phyloP scores from a whole-genome alignment of 2,113 vertebrate genomes.

The Psilopsiagon aurifrons region DNA sequence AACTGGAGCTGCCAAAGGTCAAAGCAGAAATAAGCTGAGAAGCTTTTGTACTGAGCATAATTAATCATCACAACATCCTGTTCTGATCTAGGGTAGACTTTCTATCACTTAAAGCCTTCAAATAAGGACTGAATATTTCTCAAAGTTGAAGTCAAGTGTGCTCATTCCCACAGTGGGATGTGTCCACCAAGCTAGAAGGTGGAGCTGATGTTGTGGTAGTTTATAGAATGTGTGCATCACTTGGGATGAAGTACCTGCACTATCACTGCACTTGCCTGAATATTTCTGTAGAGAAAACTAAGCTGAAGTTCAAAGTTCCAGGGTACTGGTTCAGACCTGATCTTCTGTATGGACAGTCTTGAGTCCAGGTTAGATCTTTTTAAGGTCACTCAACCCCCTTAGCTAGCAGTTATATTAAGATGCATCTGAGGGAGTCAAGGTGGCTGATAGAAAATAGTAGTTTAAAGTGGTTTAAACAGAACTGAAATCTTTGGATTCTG shows the following conservation, averaged over 20 bases:
- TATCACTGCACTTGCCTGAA: neutral
- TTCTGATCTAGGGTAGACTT: neutral
- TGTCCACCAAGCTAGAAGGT: neutral
- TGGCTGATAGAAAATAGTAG: neutral
- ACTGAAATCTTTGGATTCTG: neutral
- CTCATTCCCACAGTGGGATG: accelerated
- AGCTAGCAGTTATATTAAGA: neutral
- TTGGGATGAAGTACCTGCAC: neutral
- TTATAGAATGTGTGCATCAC: neutral
- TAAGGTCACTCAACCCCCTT: neutral
- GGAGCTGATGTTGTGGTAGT: neutral
- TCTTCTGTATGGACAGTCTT: neutral
- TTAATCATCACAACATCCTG: neutral
- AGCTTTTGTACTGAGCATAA: neutral
- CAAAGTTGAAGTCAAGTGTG: neutral
- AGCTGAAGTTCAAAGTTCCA: neutral
- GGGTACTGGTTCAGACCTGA: neutral
- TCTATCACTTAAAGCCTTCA: neutral
- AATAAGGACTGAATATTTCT: neutral
- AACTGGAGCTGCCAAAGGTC: neutral
- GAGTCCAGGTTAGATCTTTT: neutral
- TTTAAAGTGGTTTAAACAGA: neutral
- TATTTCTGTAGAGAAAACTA: neutral
- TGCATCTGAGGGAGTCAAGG: neutral
- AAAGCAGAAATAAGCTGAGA: neutral